Evolutionary conservation across 2,113 vertebrate genomes (phyloP), one percentile per base, ranked within the genome.

Genomic region (Osmerus eperlanus): DNA sequence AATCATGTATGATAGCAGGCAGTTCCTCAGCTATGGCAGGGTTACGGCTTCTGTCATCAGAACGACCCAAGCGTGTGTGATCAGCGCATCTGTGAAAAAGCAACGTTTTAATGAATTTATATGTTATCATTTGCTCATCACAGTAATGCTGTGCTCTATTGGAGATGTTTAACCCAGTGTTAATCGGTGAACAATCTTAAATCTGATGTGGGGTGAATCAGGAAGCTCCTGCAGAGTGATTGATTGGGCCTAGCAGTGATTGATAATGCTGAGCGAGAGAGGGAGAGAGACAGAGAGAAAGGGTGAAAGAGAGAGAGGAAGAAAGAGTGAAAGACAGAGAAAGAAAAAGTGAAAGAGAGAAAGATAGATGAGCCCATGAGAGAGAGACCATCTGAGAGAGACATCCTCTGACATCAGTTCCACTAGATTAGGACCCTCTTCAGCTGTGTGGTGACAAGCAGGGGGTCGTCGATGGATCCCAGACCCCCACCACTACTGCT

Each of bases 361-460:
- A 13, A 62, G 25, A 62, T 2, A 29, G 59, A 62, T 63, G 28
- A 28, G 65, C 81, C 80, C 59, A 29, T 32, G 81, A 71, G 85
- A 86, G 76, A 70, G 70, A 84, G 71, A 47, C 9, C 74, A 85
- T 82, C 87, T 90, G 87, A 86, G 79, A 71, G 86, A 79, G 70
- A 82, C 19, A 59, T 83, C 75, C 61, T 75, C 63, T 69, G 78
- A 83, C 83, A 87, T 84, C 81, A 83, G 80, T 83, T 88, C 85
- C 87, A 86, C 76, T 78, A 84, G 77, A 89, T 83, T 85, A 86
- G 80, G 78, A 84, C 80, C 69, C 66, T 79, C 67, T 79, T 83
- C n/a, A 60, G 74, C 68, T 68, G 28, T 74, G 76, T 71, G 36
- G 75, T 76, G 78, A 85, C 80, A 84, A 82, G 84, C 80, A 84